Base-by-base conservation (phyloP, 2,888 invertebrate genomes). In the Bombyx huttoni region DNA sequence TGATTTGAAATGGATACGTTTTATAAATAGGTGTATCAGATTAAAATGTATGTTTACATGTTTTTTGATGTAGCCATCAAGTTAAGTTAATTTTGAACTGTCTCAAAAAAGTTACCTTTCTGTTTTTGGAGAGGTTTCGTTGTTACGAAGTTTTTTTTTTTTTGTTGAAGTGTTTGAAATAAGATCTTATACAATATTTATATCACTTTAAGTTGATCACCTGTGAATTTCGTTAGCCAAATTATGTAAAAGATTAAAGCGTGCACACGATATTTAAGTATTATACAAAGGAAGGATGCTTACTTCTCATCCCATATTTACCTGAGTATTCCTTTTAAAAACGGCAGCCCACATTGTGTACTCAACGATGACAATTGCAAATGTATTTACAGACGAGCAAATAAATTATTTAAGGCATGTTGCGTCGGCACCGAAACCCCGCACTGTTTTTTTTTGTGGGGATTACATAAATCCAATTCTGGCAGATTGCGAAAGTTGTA, bases 401-500 rank as follows among this genome's bases (percentile, higher is more conserved):
- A 62, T 63, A 65, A 55, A 62, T 59, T 40, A 62, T 59, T 63
- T 59, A 57, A 58, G 56, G 59, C 62, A 67, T 64, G 70, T 73
- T 73, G 67, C 64, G 60, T 56, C 58, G 57, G 40, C 12, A 61
- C 55, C 55, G 61, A 66, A 73, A 70, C 68, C 68, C 55, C 55
- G 13, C 67, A 54, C 55, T 54, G 52, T 61, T 54, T 64, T 75
- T 24, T 78, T 78, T 80, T 78, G 68, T 60, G 50, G 54, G 69
- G 75, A 73, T 81, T 80, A 81, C 54, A 56, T 59, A 67, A 80
- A 82, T 79, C 78, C 78, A 75, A 82, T 81, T 67, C 63, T 51
- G 49, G 46, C 40, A 47, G 51, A 53, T 51, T 50, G 48, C 49
- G 45, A 48, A 47, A 48, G 52, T 47, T 52, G 48, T 47, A 49